Evolutionary conservation across 1,140 invertebrate species (phyloP).

Genomic region (Papilio polyxenes): DNA sequence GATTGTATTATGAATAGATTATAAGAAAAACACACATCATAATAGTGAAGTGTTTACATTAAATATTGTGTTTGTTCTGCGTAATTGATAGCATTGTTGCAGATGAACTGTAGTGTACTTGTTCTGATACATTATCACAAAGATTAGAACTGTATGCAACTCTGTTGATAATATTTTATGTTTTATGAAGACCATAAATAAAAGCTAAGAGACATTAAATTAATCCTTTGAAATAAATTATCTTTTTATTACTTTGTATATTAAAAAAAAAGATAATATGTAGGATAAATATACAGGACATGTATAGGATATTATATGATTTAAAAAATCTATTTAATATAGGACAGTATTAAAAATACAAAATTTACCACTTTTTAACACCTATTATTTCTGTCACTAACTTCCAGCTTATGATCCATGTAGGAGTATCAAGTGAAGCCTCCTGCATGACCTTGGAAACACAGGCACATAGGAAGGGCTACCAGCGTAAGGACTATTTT

Average conservation of each 20-base stretch:
- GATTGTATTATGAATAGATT: neutral
- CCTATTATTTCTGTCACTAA: neutral
- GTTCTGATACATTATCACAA: constrained; percentile 9
- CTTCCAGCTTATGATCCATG: constrained; percentile 84
- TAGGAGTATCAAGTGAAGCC: constrained; percentile 82
- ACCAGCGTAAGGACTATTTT: constrained; percentile 77
- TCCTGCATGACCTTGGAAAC: constrained; percentile 82
- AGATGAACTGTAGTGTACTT: neutral
- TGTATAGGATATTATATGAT: too few relatives aligned
- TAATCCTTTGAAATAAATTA: too few relatives aligned
- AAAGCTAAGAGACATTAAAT: too few relatives aligned
- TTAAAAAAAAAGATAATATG: too few relatives aligned
- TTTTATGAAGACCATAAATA: too few relatives aligned
- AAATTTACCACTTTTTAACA: neutral
- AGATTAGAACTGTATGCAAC: neutral
- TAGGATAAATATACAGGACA: too few relatives aligned
- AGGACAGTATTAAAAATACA: too few relatives aligned
- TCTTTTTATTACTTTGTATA: too few relatives aligned
- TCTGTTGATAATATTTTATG: neutral
- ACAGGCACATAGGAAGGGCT: constrained; percentile 81
- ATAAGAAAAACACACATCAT: neutral
- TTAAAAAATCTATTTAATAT: too few relatives aligned
- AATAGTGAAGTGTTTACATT: constrained; percentile 3
- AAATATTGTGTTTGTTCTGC: neutral
- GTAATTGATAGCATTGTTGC: constrained; percentile 11